phyloP scores from a whole-genome alignment of 2,797 vertebrate genomes.

The Gymnothorax reevesii region DNA sequence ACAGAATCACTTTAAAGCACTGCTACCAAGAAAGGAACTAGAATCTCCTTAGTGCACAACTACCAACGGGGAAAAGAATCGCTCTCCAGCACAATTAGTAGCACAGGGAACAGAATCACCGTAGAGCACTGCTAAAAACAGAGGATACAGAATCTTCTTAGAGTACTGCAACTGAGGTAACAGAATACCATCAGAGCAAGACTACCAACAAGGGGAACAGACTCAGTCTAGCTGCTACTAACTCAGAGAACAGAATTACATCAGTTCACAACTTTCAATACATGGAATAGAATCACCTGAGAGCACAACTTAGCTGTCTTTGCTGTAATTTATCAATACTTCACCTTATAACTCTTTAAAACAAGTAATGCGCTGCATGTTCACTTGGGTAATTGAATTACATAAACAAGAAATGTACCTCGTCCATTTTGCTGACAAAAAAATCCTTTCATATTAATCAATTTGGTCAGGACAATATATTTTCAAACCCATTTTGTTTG shows the following conservation, averaged over 20 bases:
- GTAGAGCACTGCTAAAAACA: not conserved
- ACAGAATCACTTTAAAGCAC: not conserved
- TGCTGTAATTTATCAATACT: not conserved
- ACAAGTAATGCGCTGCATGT: not conserved
- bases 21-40: no score
- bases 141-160: not conserved
- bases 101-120: not conserved
- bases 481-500: not conserved
- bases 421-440: not conserved
- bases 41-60: not conserved
- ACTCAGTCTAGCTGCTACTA: no score
- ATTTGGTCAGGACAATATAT: not conserved
- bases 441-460: not conserved
- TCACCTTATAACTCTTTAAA: not conserved
- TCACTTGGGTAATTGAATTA: no score
- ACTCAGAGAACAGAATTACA: no score
- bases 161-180: no score
- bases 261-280: no score
- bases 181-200: not conserved
- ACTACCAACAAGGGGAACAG: not conserved
- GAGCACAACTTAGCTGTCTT: no score
- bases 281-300: no score
- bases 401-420: not conserved
- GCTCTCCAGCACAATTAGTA: not conserved
- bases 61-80: constrained; percentile 9